phyloP scores from a whole-genome alignment of 2,797 vertebrate species.

The Pyrocephalus nanus region DNA sequence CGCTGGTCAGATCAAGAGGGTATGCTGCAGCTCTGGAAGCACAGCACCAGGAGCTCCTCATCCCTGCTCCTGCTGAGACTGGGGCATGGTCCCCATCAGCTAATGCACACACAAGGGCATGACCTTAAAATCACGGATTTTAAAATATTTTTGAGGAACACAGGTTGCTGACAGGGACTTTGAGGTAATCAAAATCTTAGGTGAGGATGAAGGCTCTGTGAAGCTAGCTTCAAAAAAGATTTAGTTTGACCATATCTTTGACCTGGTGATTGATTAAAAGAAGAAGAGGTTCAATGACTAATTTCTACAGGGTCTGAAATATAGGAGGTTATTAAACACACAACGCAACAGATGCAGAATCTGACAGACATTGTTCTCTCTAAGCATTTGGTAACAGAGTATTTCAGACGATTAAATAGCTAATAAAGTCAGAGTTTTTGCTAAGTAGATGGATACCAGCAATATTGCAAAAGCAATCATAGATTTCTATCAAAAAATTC shows the following conservation, averaged over 20 bases:
- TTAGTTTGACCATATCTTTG: background rate
- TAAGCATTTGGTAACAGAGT: constrained; percentile 4
- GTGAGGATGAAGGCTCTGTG: background rate
- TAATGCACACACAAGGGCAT: fast-evolving
- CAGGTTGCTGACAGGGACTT: background rate
- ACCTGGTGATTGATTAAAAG: background rate
- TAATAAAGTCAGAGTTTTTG: constrained; percentile 38
- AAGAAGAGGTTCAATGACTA: background rate
- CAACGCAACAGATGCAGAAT: background rate
- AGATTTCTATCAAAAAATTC: constrained; percentile 36
- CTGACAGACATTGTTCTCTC: constrained; percentile 37
- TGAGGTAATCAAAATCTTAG: background rate
- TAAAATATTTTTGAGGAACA: background rate
- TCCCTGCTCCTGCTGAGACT: background rate
- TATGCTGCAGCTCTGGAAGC: fast-evolving
- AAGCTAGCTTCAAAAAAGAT: background rate
- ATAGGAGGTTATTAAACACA: constrained; percentile 41
- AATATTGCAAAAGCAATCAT: constrained; percentile 39
- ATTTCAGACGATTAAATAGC: constrained; percentile 42
- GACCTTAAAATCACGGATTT: background rate
- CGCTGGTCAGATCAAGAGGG: fast-evolving
- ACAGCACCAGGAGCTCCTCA: fast-evolving
- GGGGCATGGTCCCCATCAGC: background rate
- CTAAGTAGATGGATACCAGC: constrained; percentile 35
- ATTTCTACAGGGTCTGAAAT: constrained; percentile 23